Percentiles rank a stretch among this genome's conserved stretches.
Evolutionary conservation across 2,113 vertebrate species (phyloP).

Genomic region (Petroica traversi): DNA sequence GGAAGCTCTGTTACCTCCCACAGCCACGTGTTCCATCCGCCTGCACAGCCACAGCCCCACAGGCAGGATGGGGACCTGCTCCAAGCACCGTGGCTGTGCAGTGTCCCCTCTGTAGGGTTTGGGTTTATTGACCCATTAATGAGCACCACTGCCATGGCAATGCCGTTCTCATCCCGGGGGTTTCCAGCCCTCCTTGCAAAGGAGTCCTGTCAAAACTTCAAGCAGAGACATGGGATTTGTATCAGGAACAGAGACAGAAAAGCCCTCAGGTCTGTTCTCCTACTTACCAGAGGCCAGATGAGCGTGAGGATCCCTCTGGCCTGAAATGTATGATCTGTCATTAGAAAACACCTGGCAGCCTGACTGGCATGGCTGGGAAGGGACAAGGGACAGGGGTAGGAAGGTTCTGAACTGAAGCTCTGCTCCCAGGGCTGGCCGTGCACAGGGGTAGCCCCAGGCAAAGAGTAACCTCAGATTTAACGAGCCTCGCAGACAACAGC

Average conservation of each 20-base stretch:
- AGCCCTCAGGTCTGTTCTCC: slow-evolving; percentile 53
- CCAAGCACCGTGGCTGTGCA: not conserved
- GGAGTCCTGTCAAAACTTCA: not conserved
- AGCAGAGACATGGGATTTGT: not conserved
- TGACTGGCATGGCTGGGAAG: not conserved
- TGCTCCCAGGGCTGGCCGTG: not conserved
- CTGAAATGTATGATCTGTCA: slow-evolving; percentile 11
- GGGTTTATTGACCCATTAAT: not conserved
- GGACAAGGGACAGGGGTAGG: not conserved
- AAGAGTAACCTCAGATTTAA: not conserved
- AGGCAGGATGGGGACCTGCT: not conserved
- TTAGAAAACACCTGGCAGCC: slow-evolving; percentile 33
- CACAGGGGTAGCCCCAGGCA: slow-evolving; percentile 38
- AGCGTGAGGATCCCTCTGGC: slow-evolving; percentile 1
- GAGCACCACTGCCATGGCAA: not conserved
- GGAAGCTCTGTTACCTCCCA: not conserved
- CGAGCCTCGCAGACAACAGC: not conserved
- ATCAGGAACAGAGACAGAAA: not conserved
- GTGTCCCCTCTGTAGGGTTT: not conserved
- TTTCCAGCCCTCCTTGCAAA: not conserved
- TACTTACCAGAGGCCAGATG: slow-evolving; percentile 18
- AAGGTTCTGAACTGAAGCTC: not conserved
- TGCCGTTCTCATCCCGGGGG: not conserved
- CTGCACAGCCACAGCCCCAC: not conserved
- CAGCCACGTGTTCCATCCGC: rapidly evolving